Evolutionary conservation across 1,140 invertebrate species (phyloP), one percentile per base, ranked within the genome.

Genomic region (Anastrepha obliqua): DNA sequence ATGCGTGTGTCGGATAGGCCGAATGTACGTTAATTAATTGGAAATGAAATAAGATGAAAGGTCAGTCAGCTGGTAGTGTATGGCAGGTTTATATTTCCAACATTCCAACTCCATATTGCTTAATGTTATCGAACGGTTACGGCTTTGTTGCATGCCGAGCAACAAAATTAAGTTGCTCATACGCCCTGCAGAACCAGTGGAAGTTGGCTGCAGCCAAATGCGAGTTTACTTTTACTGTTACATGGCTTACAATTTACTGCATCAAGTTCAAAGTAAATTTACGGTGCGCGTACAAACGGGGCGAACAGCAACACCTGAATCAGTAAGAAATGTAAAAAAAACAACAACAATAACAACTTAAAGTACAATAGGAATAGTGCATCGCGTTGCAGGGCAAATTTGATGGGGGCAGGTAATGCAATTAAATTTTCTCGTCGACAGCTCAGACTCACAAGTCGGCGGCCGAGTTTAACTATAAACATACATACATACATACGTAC

Each of bases 81-180:
- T 17, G n/a, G 44, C 20, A 0, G 47, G 60, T n/a, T 62, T 62
- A 9, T 13, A 62, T 17, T 5, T 62, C 51, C 67, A 74, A 62
- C 60, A 62, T 4, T 44, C 4, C 67, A 11, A 81, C 47, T 81
- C 9, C 74, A n/a, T 81, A 29, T 81, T 51, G 29, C 74, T 55
- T 74, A 81, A 29, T 55, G n/a, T 1, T 20, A 7, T 67, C 2
- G 6, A 55, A 8, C 13, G 15, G 15, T 62, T 13, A 17, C 4
- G 1, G 5, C 7, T 67, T 67, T 17, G 47, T 20, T 55, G 51
- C 51, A 11, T 8, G 51, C 51, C 7, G 44, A 17, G n/a, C 42
- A 58, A 47, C 44, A 11, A 15, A 58, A 81, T 81, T 81, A 81
- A 58, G 74, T 81, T 81, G 29, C 74, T 81, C 74, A 81, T 81